Conservation (phyloP, 2,797 vertebrate genomes). For the Pristis pectinata region DNA sequence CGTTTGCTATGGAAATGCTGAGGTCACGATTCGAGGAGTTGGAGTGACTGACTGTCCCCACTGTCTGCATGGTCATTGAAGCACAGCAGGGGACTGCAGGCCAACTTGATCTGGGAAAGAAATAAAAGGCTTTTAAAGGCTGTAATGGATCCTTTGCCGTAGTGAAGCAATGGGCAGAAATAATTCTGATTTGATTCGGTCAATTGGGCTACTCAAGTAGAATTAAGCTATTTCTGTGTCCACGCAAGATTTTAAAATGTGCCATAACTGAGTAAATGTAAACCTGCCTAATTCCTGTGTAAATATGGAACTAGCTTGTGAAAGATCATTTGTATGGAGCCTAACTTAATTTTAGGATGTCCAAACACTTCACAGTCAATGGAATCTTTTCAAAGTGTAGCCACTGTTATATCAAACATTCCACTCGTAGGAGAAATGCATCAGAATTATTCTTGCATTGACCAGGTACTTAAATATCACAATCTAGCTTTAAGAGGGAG, state of each 20-base stretch:
- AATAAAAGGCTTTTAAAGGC: constrained; percentile 48
- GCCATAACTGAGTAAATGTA: neutral
- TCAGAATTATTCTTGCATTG: neutral
- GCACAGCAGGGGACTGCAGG: constrained; percentile 62
- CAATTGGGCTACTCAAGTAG: constrained; percentile 61
- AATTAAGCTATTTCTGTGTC: constrained; percentile 36
- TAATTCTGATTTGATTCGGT: constrained; percentile 83
- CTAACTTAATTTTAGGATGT: too few relatives aligned
- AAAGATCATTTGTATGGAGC: neutral
- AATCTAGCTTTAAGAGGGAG: neutral
- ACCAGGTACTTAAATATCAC: neutral
- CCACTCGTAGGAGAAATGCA: neutral
- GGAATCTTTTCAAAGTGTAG: too few relatives aligned
- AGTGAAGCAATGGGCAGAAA: constrained; percentile 78
- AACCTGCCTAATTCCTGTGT: neutral
- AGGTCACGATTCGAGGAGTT: constrained; percentile 58
- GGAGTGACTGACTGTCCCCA: constrained; percentile 56
- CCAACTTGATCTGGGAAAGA: constrained; percentile 54
- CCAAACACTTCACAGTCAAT: too few relatives aligned
- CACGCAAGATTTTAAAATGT: neutral
- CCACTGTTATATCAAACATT: neutral
- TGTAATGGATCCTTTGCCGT: constrained; percentile 57
- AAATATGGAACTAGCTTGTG: neutral
- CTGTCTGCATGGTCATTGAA: constrained; percentile 48
- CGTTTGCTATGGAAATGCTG: constrained; percentile 57